Base-by-base conservation (phyloP, 1,140 invertebrate species). In the Solenopsis fugax region DNA sequence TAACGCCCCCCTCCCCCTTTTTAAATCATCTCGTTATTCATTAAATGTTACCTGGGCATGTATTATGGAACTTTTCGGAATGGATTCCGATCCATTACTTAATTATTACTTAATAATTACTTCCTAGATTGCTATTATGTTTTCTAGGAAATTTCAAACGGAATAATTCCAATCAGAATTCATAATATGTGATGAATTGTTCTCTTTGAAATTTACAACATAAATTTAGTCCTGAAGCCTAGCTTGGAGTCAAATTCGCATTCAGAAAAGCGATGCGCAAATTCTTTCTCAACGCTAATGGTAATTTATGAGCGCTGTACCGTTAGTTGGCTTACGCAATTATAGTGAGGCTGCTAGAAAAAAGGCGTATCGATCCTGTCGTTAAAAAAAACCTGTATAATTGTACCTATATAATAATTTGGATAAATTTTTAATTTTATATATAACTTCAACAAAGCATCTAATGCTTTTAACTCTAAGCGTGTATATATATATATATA, bases 231-330 rank as follows among this genome's bases (percentile, higher is more conserved):
- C 12, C 48, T 48, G 48, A 48, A 48, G 10, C 10, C 7, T 48
- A 48, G 10, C 10, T 0, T 0, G 48, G 9, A 2, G 48, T 48
- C 48, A 48, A 10, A 12, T 48, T 48, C 7, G 48, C 12, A 12
- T 48, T 48, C 0, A 48, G 7, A 48, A 16, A 41, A 21, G 21
- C 41, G 13, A 69, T 13, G 56, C n/a, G 34, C n/a, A 58, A 67
- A 80, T 65, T 80, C 29, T 80, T 80, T 41, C 76, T 41, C 48
- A 65, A 65, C 60, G 18, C 12, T 0, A 16, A 64, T 29, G 45
- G n/a, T 80, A 67, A 80, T 80, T 80, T 67, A 65, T 52, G 4
- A 65, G 29, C 52, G 16, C 18, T 12, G 29, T 65, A 24, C 76
- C 45, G 45, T 78, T 78, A 78, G 1, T 64, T 78, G 64, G 1